Evolutionary conservation across 2,888 invertebrate genomes (phyloP).

Genomic region (Portevinia maculata): DNA sequence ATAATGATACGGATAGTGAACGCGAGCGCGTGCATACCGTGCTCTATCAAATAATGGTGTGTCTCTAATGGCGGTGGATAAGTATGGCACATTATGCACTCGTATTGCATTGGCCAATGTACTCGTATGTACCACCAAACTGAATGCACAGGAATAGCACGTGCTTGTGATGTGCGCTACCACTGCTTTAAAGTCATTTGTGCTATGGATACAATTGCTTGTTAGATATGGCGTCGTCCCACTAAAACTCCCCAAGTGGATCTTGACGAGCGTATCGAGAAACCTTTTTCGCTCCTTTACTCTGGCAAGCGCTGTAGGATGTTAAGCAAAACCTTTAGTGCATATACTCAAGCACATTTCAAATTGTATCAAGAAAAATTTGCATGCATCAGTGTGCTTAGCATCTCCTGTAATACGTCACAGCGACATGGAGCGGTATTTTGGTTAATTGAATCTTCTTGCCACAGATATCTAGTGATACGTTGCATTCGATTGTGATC

Average conservation of each 20-base stretch:
- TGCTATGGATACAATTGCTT: conserved; percentile 66
- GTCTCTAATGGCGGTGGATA: conserved; percentile 73
- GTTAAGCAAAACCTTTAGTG: conserved; percentile 28
- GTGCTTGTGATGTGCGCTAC: conserved; percentile 70
- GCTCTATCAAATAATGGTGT: conserved; percentile 74
- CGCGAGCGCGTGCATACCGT: conserved; percentile 73
- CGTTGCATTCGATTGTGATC: conserved; percentile 59
- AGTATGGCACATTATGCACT: conserved; percentile 73
- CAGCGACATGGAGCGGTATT: conserved; percentile 57
- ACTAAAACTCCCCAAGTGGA: conserved; percentile 71
- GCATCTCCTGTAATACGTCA: conserved; percentile 65
- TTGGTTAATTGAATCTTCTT: conserved; percentile 70
- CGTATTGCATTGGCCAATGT: conserved; percentile 71
- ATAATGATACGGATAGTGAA: conserved; percentile 74
- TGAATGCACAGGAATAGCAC: conserved; percentile 60
- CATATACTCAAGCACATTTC: conserved; percentile 43
- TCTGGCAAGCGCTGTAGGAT: conserved; percentile 36
- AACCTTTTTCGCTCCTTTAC: conserved; percentile 38
- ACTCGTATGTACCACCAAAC: conserved; percentile 43
- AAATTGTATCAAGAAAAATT: conserved; percentile 48
- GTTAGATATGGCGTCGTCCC: conserved; percentile 70
- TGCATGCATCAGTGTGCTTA: conserved; percentile 49
- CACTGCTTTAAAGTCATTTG: conserved; percentile 66
- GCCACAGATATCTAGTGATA: conserved; percentile 65
- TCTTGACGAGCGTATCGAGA: conserved; percentile 63